phyloP scores from a whole-genome alignment of 2,888 invertebrate genomes.

The Rhodophaea formosa region DNA sequence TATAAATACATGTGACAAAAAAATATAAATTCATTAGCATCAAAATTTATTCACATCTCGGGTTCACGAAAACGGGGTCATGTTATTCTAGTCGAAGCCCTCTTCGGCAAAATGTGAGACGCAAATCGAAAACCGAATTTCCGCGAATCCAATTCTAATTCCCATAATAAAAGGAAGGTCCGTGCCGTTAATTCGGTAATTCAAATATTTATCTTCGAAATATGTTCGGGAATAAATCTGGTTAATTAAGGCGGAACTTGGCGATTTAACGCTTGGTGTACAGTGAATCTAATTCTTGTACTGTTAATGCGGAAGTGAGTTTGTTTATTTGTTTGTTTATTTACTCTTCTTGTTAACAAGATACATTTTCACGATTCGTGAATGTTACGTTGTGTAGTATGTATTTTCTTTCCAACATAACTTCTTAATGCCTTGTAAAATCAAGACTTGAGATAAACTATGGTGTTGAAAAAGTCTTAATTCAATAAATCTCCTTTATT shows the following conservation, averaged over 20 bases:
- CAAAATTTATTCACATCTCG: neutral
- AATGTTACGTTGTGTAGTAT: no score
- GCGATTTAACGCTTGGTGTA: neutral
- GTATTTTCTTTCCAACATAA: no score
- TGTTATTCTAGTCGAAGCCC: neutral
- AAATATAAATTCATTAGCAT: neutral
- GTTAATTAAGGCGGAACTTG: constrained; percentile 4
- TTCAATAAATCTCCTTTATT: no score
- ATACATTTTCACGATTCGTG: no score
- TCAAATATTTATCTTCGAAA: constrained; percentile 17
- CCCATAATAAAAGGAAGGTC: constrained; percentile 8
- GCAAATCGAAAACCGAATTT: neutral
- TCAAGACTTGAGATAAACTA: no score
- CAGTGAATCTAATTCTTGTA: no score
- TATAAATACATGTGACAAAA: neutral
- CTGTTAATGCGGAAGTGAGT: no score
- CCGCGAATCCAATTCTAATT: constrained; percentile 2
- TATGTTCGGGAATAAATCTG: constrained; percentile 9
- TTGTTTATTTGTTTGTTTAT: no score
- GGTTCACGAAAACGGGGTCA: neutral
- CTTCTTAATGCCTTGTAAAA: no score
- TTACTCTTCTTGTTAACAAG: no score
- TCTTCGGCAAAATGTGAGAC: neutral
- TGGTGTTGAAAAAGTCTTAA: no score
- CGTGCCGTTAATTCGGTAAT: constrained; percentile 8